phyloP scores from a whole-genome alignment of 2,797 vertebrate genomes.

The Alca torda region DNA sequence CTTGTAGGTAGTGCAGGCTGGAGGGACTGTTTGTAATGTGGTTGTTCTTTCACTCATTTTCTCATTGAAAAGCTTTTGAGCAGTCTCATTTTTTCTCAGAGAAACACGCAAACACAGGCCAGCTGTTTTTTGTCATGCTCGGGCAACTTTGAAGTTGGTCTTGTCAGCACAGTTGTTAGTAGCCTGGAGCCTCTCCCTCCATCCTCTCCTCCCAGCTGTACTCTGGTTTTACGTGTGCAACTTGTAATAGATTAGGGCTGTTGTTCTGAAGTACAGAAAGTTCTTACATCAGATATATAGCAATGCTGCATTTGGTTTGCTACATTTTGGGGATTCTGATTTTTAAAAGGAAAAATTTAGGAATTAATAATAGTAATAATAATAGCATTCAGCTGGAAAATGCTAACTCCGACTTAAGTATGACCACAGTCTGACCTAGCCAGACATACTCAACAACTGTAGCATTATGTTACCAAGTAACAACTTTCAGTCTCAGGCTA shows the following conservation, averaged over 20 bases:
- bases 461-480: neutral
- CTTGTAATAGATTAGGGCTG: neutral
- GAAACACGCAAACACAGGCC: neutral
- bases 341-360: neutral
- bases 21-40: neutral
- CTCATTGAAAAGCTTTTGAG: neutral
- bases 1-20: neutral
- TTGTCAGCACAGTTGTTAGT: neutral
- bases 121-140: neutral
- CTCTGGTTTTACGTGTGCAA: accelerated
- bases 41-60: neutral
- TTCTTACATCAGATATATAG: neutral
- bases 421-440: neutral
- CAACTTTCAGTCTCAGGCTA: neutral
- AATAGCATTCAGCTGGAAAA: neutral
- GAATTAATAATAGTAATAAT: neutral
- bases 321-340: neutral
- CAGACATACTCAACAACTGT: neutral
- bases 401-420: neutral
- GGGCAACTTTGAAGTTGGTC: neutral
- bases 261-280: neutral
- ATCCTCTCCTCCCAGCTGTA: neutral
- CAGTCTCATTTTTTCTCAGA: neutral
- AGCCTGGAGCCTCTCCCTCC: neutral
- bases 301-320: neutral